phyloP scores from a whole-genome alignment of 1,140 invertebrate species.

The Platyscapa corneri region DNA sequence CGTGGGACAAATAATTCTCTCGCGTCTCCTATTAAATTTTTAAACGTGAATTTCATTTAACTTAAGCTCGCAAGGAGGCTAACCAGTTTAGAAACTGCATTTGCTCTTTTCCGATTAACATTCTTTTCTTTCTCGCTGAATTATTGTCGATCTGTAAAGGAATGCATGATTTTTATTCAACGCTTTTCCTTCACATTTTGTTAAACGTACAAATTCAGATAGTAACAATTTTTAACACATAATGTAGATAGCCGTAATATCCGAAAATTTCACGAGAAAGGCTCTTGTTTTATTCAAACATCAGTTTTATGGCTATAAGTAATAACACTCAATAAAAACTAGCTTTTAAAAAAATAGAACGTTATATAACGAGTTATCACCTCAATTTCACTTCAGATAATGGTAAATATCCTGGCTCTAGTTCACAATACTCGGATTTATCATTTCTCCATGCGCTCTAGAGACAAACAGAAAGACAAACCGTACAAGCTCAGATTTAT shows the following conservation, averaged over 20 bases:
- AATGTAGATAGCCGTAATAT: not conserved
- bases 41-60: not conserved
- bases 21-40: not conserved
- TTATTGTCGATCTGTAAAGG: not conserved
- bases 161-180: not conserved
- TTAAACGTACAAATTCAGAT: not conserved
- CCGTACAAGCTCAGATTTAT: constrained; percentile 21
- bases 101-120: not conserved
- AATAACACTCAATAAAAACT: not conserved
- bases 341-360: not conserved
- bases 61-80: not conserved
- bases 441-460: not conserved
- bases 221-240: not conserved
- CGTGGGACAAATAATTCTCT: not conserved
- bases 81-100: not conserved
- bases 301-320: not conserved
- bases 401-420: not conserved
- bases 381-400: not conserved
- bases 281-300: not conserved
- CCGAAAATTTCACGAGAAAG: not conserved
- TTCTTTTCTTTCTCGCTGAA: not conserved
- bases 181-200: too few relatives aligned
- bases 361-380: constrained; percentile 7
- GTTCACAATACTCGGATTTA: not conserved
- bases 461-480: not conserved